Evolutionary conservation across 2,888 invertebrate genomes (phyloP), one percentile per base, ranked within the genome.

Genomic region (Ornithoptera priamus): DNA sequence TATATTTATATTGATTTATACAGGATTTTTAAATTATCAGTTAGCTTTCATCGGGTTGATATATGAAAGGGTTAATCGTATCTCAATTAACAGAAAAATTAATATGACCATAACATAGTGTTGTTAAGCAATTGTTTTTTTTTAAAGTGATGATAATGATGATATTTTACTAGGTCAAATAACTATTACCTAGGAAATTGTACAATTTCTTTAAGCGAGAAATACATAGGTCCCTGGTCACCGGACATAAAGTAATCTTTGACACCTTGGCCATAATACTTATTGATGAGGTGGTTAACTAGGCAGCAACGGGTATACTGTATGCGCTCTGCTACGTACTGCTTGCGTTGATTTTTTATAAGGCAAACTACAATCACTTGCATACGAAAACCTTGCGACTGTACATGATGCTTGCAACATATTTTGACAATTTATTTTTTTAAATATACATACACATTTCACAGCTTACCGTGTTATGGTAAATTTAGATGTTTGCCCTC

Each of bases 331-430:
- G 58, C 36, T 53, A 59, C 57, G 30, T 46, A 67, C 46, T 57
- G 46, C 61, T 50, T 61, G 65, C 59, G 59, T 53, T n/a, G 53
- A 30, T 61, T 66, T 68, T 67, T 70, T 67, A 71, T 67, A 64
- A 70, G 70, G 70, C 61, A 67, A 70, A 70, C 70, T 53, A 70
- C 70, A 70, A 70, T 70, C 67, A 70, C 70, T 65, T 68, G 57
- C 22, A 67, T 46, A 39, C 60, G 63, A 60, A 65, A 70, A 70
- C 67, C 67, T 70, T 70, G 70, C 20, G 42, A 20, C 30, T 22
- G 36, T 46, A 65, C 39, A 62, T 42, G 63, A 63, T 53, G 59
- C 58, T 67, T 66, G 67, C 59, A 63, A 70, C 59, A 60, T 59
- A n/a, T 70, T 70, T 63, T 56, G 62, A 62, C 61, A 65, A 50